Evolutionary conservation across 2,113 vertebrate species (phyloP).

Genomic region (Mionectes macconnelli): DNA sequence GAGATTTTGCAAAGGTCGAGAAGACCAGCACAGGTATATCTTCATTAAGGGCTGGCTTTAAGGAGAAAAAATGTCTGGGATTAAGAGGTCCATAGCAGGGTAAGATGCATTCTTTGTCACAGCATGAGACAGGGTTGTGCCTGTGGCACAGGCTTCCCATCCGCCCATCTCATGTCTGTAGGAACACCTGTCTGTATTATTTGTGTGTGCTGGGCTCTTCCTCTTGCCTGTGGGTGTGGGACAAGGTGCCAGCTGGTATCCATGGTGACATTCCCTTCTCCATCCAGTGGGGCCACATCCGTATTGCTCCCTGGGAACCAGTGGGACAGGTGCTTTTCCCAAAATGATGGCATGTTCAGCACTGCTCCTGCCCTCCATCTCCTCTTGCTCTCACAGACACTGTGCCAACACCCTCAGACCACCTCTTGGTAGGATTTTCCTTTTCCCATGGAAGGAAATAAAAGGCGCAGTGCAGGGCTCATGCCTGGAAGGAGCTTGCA

Average conservation of each 20-base stretch:
- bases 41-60: neutral
- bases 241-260: neutral
- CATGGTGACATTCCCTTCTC: neutral
- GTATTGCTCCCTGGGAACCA: accelerated
- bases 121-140: neutral
- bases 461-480: neutral
- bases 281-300: neutral
- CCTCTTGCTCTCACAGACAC: neutral
- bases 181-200: neutral
- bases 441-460: conserved; percentile 23
- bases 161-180: accelerated
- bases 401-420: neutral
- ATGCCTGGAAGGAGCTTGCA: neutral
- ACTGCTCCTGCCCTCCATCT: accelerated
- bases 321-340: neutral
- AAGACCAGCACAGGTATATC: neutral
- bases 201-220: neutral
- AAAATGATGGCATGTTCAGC: accelerated
- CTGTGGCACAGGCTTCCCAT: neutral
- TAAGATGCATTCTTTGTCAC: neutral
- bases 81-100: neutral
- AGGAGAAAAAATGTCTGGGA: neutral
- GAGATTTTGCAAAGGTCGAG: neutral
- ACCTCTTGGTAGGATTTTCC: neutral
- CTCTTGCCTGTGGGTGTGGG: neutral